Conservation (phyloP, 2,797 vertebrate genomes). For the Xenops minutus region DNA sequence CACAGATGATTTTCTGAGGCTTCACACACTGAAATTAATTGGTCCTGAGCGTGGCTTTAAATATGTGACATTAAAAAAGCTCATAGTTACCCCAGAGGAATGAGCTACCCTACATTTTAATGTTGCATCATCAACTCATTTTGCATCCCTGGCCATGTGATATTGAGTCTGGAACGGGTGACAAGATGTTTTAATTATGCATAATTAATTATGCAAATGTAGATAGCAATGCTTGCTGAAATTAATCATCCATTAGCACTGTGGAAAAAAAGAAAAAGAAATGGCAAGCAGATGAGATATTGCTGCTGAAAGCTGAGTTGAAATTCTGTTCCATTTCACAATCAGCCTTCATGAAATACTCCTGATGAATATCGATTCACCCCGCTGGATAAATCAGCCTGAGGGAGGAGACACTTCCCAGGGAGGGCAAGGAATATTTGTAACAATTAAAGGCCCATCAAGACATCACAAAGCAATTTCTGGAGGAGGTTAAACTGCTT, state of each 20-base stretch:
- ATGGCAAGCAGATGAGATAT: neutral
- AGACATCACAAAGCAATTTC: neutral
- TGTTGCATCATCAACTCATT: neutral
- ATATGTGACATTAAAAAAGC: neutral
- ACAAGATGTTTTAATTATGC: conserved; percentile 6
- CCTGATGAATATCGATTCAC: neutral
- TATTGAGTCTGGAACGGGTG: neutral
- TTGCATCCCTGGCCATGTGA: neutral
- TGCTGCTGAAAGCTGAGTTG: neutral
- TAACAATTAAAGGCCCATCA: neutral
- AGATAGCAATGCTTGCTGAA: neutral
- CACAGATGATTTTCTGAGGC: neutral
- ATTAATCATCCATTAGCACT: conserved; percentile 1
- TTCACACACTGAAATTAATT: conserved; percentile 9
- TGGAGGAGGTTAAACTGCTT: neutral
- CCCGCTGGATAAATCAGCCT: neutral
- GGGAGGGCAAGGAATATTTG: neutral
- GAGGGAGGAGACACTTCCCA: neutral
- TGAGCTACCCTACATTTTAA: neutral
- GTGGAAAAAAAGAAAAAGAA: neutral
- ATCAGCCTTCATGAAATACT: neutral
- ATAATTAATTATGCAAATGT: conserved; percentile 25
- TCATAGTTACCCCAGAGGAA: neutral
- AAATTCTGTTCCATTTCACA: neutral
- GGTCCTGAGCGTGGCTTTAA: neutral